Evolutionary conservation across 2,888 invertebrate species (phyloP).

Genomic region (Brachypterus glaber): DNA sequence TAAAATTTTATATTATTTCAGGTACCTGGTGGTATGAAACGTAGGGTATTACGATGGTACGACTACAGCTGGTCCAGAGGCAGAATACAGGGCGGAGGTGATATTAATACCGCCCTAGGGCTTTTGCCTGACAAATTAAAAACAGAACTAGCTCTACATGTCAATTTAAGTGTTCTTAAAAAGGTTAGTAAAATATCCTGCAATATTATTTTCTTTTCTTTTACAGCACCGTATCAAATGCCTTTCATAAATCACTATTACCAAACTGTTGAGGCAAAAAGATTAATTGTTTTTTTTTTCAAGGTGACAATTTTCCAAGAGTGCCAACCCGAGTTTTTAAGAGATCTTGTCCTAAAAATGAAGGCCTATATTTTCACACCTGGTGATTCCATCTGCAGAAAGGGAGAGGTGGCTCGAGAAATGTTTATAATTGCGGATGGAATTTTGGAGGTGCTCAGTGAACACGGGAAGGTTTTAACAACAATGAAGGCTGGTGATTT

Average conservation of each 20-base stretch:
- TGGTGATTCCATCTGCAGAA: constrained; percentile 91
- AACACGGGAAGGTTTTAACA: constrained; percentile 83
- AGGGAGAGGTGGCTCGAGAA: constrained; percentile 82
- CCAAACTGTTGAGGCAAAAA: no score
- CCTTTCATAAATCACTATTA: no score
- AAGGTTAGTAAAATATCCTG: constrained; percentile 62
- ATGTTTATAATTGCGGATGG: constrained; percentile 99
- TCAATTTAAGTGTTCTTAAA: constrained; percentile 88
- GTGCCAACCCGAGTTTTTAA: constrained; percentile 94
- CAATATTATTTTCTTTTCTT: background rate
- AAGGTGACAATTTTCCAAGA: constrained; percentile 95
- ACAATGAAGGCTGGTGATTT: constrained; percentile 97
- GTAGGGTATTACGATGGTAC: constrained; percentile 93
- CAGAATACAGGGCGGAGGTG: constrained; percentile 89
- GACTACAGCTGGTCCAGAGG: constrained; percentile 98
- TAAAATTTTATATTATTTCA: no score
- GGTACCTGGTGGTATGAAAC: constrained; percentile 91
- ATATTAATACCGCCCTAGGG: constrained; percentile 90
- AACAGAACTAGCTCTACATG: constrained; percentile 91
- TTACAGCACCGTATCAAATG: no score
- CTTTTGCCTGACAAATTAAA: constrained; percentile 91
- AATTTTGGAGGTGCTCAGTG: constrained; percentile 90
- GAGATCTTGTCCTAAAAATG: constrained; percentile 95
- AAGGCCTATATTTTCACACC: constrained; percentile 97
- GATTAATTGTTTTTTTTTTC: constrained; percentile 26